Percentiles rank a stretch among this genome's conserved stretches.
Evolutionary conservation across 2,888 invertebrate species (phyloP).

Genomic region (Mesodorylaimus sp.): DNA sequence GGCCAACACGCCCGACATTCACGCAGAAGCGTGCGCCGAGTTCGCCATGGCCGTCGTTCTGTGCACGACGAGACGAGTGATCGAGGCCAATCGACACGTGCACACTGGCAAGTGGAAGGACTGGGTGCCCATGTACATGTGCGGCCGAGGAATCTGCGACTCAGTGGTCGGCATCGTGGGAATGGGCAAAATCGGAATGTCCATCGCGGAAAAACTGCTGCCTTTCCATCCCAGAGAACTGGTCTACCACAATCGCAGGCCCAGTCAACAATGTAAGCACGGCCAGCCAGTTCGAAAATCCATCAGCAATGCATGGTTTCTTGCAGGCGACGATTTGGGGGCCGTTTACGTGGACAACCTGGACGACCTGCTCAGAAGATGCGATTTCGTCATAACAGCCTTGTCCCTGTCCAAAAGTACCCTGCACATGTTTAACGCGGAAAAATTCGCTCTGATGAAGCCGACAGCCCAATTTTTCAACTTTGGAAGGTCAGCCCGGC

Average conservation of each 20-base stretch:
- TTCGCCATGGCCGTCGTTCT: slow-evolving; percentile 61
- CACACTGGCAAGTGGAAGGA: slow-evolving; percentile 58
- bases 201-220: slow-evolving; percentile 53
- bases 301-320: too few species aligned
- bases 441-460: slow-evolving; percentile 72
- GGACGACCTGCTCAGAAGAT: slow-evolving; percentile 49
- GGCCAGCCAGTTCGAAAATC: too few species aligned
- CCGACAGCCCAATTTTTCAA: too few species aligned
- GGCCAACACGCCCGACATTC: slow-evolving; percentile 69
- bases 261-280: slow-evolving; percentile 41
- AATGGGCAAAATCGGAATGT: slow-evolving; percentile 54
- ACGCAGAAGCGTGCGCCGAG: slow-evolving; percentile 77
- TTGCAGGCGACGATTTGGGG: slow-evolving; percentile 38
- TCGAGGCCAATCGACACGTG: slow-evolving; percentile 47
- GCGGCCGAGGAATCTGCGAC: slow-evolving; percentile 57
- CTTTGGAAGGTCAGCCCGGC: too few species aligned
- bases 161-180: slow-evolving; percentile 63
- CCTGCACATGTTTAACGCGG: slow-evolving; percentile 53
- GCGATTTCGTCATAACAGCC: slow-evolving; percentile 69
- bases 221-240: slow-evolving; percentile 54
- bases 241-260: slow-evolving; percentile 52
- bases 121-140: slow-evolving; percentile 78
- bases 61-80: slow-evolving; percentile 58
- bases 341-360: slow-evolving; percentile 48
- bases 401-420: slow-evolving; percentile 61